Percentiles rank a stretch among this genome's conserved stretches.
Evolutionary conservation across 2,888 invertebrate genomes (phyloP).

Genomic region (Aethes cnicana): DNA sequence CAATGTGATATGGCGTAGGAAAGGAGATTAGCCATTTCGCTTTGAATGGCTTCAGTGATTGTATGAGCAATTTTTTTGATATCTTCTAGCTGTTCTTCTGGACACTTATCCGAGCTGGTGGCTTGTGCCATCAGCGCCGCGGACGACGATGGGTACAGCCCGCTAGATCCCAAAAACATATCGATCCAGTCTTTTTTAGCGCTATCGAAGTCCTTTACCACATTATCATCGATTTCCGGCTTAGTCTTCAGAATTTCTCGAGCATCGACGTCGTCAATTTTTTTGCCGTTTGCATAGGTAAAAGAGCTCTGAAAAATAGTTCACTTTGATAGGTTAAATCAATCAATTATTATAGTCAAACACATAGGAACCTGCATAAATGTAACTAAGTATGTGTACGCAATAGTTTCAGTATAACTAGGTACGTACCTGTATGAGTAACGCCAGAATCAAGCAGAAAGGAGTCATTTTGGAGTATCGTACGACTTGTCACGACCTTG

Average conservation of each 20-base stretch:
- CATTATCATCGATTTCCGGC: conserved; percentile 41
- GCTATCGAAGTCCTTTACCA: conserved; percentile 43
- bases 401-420: not conserved
- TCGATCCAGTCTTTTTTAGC: conserved; percentile 59
- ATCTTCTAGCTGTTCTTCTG: conserved; percentile 67
- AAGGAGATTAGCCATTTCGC: conserved; percentile 63
- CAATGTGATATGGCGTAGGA: conserved; percentile 50
- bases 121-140: conserved; percentile 62
- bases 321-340: too few relatives aligned
- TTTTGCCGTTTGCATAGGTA: conserved; percentile 42
- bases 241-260: conserved; percentile 38
- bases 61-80: conserved; percentile 64
- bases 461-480: conserved; percentile 55
- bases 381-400: too few relatives aligned
- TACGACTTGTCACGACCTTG: not conserved
- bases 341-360: too few relatives aligned
- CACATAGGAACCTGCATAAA: too few relatives aligned
- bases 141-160: conserved; percentile 54
- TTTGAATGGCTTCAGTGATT: conserved; percentile 58
- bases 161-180: conserved; percentile 46
- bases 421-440: conserved; percentile 60
- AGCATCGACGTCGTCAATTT: conserved; percentile 40
- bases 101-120: conserved; percentile 54
- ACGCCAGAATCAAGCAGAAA: conserved; percentile 56
- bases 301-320: conserved; percentile 53